phyloP scores from a whole-genome alignment of 92 coral and sea anemone species.

The Umimayanthus kanabou region DNA sequence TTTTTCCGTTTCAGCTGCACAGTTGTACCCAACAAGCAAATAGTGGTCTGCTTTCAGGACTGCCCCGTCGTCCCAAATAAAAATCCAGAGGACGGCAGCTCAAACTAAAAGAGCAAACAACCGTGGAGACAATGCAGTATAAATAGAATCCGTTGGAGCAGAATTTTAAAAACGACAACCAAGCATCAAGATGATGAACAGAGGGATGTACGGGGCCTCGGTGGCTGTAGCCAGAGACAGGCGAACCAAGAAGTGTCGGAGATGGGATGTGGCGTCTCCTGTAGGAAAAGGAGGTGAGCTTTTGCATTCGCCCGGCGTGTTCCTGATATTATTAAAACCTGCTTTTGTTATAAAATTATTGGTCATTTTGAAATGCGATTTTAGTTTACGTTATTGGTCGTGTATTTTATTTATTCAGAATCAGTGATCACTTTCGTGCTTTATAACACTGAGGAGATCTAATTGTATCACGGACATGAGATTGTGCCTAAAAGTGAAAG shows the following conservation, averaged over 20 bases:
- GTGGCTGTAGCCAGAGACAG: slow-evolving; percentile 32
- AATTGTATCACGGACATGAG: too few species aligned
- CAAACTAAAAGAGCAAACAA: not conserved
- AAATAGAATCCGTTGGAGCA: not conserved
- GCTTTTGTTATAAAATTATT: too few species aligned
- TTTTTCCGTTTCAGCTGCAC: not conserved
- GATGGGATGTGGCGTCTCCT: not conserved
- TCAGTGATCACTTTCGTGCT: too few species aligned
- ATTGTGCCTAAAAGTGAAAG: too few species aligned
- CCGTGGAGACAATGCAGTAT: not conserved
- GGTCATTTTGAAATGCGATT: not conserved
- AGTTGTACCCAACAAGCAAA: not conserved
- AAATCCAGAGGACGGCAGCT: not conserved
- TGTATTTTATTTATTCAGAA: too few species aligned
- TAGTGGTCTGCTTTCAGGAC: too few species aligned
- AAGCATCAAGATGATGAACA: slow-evolving; percentile 25
- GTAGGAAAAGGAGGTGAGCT: not conserved
- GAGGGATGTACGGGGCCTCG: slow-evolving; percentile 12
- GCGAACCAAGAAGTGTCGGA: slow-evolving; percentile 12
- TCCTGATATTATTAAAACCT: too few species aligned
- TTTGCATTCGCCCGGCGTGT: too few species aligned
- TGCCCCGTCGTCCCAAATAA: too few species aligned
- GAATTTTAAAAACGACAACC: not conserved
- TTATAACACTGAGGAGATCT: too few species aligned
- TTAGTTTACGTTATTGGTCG: too few species aligned